Evolutionary conservation across 2,888 invertebrate species (phyloP), one percentile per base, ranked within the genome.

Genomic region (Phyllotreta striolata): DNA sequence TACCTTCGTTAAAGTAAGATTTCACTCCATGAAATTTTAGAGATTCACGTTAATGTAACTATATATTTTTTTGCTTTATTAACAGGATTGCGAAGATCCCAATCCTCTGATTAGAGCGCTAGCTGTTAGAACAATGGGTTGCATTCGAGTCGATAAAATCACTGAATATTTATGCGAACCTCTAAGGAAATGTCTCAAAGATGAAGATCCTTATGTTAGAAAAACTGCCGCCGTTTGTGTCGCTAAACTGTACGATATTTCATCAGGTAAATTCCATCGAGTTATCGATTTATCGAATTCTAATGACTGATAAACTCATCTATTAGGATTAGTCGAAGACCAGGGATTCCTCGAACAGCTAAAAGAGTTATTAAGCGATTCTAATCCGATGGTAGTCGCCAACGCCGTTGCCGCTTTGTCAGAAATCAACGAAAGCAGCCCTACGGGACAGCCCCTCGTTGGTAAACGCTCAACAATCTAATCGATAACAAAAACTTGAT

Each of bases 191-290:
- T 95, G 95, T 78, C 84, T 95, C 68, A 94, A 94, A 82, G 97
- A 97, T 81, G 97, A 97, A 79, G 97, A 97, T 83, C 97, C 97
- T 0, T 97, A 97, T 83, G 97, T 97, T 6, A 87, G 99, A 72
- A 99, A 99, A 85, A 99, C 99, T 0, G 99, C 99, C 1, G 99
- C 99, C 0, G 98, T 99, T 9, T 99, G 98, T 81, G 99, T 99
- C 4, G 99, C 99, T 34, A 99, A 99, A 81, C 85, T 99, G 65
- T 98, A 99, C 80, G 99, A 99, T 79, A 99, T 99, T 79, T 90
- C 90, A 0, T 87, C 90, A 2, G 89, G 89, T 74, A 72, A n/a
- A 24, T 38, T 14, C 12, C 1, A 10, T 10, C 14, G 6, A 4
- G 38, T 39, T n/a, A 41, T 34, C 3, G 35, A 1, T 38, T 43